phyloP scores from a whole-genome alignment of 2,113 vertebrate species.

The Sminthopsis crassicaudata region DNA sequence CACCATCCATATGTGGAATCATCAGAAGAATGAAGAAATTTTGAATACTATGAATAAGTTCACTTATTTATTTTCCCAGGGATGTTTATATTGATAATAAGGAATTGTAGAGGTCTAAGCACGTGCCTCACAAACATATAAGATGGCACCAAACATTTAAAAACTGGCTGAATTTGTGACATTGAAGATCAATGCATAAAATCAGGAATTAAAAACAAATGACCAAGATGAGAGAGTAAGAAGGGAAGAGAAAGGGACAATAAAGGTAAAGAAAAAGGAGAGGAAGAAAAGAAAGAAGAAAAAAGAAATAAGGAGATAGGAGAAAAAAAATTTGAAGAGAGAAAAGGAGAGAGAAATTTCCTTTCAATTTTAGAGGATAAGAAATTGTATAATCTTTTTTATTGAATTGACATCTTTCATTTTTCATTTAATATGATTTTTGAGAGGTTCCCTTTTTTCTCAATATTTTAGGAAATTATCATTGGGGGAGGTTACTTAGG shows the following conservation, averaged over 20 bases:
- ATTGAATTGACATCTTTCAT: background rate
- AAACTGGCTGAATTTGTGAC: background rate
- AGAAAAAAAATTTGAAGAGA: background rate
- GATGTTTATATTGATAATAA: background rate
- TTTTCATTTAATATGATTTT: conserved; percentile 19
- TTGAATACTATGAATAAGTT: too few species aligned
- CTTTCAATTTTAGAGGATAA: background rate
- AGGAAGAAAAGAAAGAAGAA: background rate
- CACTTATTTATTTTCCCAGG: too few species aligned
- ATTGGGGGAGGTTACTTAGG: background rate
- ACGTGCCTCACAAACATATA: background rate
- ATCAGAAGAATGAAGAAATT: too few species aligned
- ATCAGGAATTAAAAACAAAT: background rate
- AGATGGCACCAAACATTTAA: background rate
- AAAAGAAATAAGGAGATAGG: too few species aligned
- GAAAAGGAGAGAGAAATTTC: background rate
- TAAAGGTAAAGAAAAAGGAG: background rate
- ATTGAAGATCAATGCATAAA: background rate
- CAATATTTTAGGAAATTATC: background rate
- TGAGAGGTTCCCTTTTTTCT: background rate
- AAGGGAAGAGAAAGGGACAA: background rate
- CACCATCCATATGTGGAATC: too few species aligned
- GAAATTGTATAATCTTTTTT: background rate
- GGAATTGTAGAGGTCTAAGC: background rate
- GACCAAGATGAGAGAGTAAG: background rate